Percentiles rank a stretch among this genome's conserved stretches.
Evolutionary conservation across 64 coral and sea anemone species (phyloP).

Genomic region (Actinia equina): DNA sequence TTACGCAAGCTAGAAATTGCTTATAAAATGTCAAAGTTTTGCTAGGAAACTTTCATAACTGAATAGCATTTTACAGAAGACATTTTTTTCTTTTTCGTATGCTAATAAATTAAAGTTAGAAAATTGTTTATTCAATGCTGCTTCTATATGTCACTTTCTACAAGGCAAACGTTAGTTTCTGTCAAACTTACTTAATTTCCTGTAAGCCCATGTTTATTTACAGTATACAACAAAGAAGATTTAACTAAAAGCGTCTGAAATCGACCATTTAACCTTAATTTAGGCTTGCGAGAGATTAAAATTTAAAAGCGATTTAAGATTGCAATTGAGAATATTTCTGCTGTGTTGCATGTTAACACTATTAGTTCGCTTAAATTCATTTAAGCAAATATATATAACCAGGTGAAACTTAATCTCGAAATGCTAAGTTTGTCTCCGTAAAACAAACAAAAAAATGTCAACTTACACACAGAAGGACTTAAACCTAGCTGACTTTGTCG

Average conservation of each 20-base stretch:
- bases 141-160: background rate
- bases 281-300: background rate
- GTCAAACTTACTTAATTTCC: constrained; percentile 1
- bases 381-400: background rate
- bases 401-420: background rate
- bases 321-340: background rate
- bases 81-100: background rate
- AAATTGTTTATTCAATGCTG: background rate
- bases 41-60: background rate
- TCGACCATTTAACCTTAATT: background rate
- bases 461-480: background rate
- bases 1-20: no score
- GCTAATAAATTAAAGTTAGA: background rate
- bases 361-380: background rate
- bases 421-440: constrained; percentile 5
- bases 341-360: background rate
- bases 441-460: background rate
- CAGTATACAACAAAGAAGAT: background rate
- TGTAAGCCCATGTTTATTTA: background rate
- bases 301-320: background rate
- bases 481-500: background rate
- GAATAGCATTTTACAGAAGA: background rate
- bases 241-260: background rate
- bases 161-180: background rate
- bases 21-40: background rate